A percentile compares a stretch with the other conserved stretches of the same genome.
phyloP scores from a whole-genome alignment of 2,888 invertebrate species.

The Subacronicta megacephala region DNA sequence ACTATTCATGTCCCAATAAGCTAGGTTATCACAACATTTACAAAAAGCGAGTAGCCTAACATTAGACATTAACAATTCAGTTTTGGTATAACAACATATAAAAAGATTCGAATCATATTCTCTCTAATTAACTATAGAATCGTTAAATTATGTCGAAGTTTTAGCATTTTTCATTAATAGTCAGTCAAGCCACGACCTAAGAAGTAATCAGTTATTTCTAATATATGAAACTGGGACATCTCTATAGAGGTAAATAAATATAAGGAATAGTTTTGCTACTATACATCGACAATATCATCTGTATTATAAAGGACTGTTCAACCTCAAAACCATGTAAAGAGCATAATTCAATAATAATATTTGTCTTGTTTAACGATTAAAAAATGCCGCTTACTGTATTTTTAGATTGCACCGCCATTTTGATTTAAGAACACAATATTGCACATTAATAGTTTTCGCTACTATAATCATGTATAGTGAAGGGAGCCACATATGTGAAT shows the following conservation, averaged over 20 bases:
- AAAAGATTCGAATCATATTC: conserved; percentile 81
- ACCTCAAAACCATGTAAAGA: conserved; percentile 33
- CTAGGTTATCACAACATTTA: conserved; percentile 74
- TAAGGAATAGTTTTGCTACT: conserved; percentile 53
- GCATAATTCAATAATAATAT: conserved; percentile 40
- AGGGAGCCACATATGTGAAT: conserved; percentile 45
- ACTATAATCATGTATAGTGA: conserved; percentile 29
- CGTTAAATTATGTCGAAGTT: conserved; percentile 57
- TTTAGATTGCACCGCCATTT: conserved; percentile 36
- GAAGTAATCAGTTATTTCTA: conserved; percentile 56
- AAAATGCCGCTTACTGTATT: conserved; percentile 25
- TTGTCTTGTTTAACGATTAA: conserved; percentile 35
- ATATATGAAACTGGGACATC: conserved; percentile 54
- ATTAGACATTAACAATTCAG: conserved; percentile 69
- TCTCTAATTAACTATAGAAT: conserved; percentile 68
- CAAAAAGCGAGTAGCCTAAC: conserved; percentile 69
- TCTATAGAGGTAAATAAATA: conserved; percentile 47
- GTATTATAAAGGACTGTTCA: conserved; percentile 43
- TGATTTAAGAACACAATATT: conserved; percentile 50
- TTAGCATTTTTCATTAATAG: conserved; percentile 64
- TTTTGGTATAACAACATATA: conserved; percentile 78
- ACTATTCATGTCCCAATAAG: conserved; percentile 55
- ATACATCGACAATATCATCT: conserved; percentile 37
- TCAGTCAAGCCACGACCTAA: conserved; percentile 71
- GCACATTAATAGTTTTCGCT: conserved; percentile 40